These are phyloP conservation scores for Tiliqua scincoides DNA, from an alignment of 2,113 vertebrate species.

Conservation along the genomic window DNA sequence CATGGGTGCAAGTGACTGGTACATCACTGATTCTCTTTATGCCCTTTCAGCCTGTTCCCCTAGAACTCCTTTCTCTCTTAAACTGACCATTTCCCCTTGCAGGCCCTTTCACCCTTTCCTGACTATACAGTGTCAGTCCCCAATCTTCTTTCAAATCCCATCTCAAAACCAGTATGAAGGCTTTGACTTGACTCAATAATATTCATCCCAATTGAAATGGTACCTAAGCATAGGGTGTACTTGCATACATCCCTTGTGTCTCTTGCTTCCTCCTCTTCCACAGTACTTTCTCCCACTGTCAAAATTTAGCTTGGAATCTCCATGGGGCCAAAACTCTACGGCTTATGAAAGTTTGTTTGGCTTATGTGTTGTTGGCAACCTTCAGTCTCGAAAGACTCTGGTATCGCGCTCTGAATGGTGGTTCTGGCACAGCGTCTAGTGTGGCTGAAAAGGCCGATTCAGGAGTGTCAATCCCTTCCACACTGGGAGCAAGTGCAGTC, in stretches of 20 bases:
- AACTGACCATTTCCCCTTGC: background rate
- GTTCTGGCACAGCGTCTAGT: too few species aligned
- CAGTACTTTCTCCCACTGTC: background rate
- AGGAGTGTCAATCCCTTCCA: too few species aligned
- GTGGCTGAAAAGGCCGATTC: too few species aligned
- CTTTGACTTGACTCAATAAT: background rate
- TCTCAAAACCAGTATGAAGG: too few species aligned
- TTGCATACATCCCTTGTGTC: background rate
- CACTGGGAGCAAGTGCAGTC: too few species aligned
- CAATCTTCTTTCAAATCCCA: background rate
- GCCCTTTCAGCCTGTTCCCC: background rate
- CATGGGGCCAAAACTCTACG: too few species aligned
- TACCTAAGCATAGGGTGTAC: background rate
- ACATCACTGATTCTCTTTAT: too few species aligned
- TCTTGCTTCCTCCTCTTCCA: background rate
- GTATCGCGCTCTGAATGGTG: too few species aligned
- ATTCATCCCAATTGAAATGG: background rate
- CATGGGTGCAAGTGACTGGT: too few species aligned
- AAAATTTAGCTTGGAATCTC: background rate
- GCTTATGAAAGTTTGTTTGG: background rate
- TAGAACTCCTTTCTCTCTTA: background rate
- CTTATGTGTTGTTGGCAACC: too few species aligned
- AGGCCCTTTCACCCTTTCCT: background rate
- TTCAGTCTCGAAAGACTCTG: too few species aligned
- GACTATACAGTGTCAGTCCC: background rate